phyloP scores from a whole-genome alignment of 2,113 vertebrate genomes.

The Rhea pennata region DNA sequence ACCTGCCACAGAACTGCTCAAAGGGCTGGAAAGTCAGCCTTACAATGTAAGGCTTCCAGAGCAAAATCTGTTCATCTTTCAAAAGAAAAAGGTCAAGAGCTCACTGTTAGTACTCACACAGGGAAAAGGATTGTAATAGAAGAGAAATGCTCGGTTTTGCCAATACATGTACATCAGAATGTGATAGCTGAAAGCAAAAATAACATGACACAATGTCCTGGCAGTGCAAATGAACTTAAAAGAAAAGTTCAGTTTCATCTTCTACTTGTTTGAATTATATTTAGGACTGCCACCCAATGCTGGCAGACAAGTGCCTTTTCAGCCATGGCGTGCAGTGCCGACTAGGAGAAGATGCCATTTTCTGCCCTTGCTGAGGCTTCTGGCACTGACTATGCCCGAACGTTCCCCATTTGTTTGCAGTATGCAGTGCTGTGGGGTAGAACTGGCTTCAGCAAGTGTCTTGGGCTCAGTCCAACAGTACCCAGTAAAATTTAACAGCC shows the following conservation, averaged over 20 bases:
- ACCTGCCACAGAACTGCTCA: neutral
- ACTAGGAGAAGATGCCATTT: neutral
- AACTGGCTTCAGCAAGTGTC: neutral
- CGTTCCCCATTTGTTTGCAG: neutral
- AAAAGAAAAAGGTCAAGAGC: neutral
- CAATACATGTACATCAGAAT: neutral
- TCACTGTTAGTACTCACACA: neutral
- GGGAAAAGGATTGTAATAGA: neutral
- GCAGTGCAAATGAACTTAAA: neutral
- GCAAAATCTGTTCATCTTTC: neutral
- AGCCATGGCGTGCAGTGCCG: neutral
- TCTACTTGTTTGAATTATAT: neutral
- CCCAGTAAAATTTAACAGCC: neutral
- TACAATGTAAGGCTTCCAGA: neutral
- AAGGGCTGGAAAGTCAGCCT: neutral
- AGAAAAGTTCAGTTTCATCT: neutral
- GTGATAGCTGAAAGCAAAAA: neutral
- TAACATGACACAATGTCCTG: neutral
- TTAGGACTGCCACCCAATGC: neutral
- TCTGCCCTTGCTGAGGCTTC: neutral
- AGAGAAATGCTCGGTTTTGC: neutral
- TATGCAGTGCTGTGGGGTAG: neutral
- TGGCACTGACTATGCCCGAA: neutral
- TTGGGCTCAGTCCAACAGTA: neutral
- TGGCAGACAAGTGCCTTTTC: neutral